Evolutionary conservation across 2,797 vertebrate genomes (phyloP).

Genomic region (Anniella stebbinsi): DNA sequence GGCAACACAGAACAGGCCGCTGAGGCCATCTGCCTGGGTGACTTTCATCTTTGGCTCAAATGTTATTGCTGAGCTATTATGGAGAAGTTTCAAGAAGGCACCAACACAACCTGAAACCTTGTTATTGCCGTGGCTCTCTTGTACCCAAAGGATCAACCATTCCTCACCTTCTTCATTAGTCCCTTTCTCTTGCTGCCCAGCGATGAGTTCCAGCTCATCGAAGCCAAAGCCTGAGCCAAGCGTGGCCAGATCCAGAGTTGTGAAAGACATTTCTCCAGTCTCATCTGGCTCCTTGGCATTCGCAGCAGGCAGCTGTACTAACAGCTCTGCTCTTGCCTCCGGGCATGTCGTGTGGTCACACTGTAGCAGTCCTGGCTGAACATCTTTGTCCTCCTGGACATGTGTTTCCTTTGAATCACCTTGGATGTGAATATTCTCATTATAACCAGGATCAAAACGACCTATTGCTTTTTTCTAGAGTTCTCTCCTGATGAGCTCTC

Average conservation of each 20-base stretch:
- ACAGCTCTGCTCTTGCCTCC: conserved; percentile 59
- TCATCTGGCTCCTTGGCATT: conserved; percentile 71
- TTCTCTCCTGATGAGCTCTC: conserved; percentile 19
- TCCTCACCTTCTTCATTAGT: conserved; percentile 62
- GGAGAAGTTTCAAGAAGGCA: conserved; percentile 51
- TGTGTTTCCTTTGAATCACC: conserved; percentile 76
- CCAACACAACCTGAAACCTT: neutral
- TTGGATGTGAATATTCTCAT: conserved; percentile 65
- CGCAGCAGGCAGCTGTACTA: conserved; percentile 62
- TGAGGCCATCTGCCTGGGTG: neutral
- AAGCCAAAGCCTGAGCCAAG: conserved; percentile 63
- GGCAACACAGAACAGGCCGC: conserved; percentile 32
- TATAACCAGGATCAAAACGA: neutral
- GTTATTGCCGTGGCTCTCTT: conserved; percentile 52
- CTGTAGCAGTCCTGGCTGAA: conserved; percentile 31
- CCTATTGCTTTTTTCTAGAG: conserved; percentile 55
- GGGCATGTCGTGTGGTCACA: conserved; percentile 58
- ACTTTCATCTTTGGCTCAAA: conserved; percentile 52
- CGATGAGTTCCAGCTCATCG: conserved; percentile 54
- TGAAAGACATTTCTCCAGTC: conserved; percentile 69
- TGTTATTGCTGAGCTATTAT: conserved; percentile 46
- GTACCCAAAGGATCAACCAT: conserved; percentile 38
- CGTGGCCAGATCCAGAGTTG: conserved; percentile 65
- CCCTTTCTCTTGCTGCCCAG: conserved; percentile 69
- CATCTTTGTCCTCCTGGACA: conserved; percentile 67